Percentiles rank a stretch among this genome's conserved stretches.
phyloP scores from a whole-genome alignment of 2,113 vertebrate genomes.

The Micromys minutus region DNA sequence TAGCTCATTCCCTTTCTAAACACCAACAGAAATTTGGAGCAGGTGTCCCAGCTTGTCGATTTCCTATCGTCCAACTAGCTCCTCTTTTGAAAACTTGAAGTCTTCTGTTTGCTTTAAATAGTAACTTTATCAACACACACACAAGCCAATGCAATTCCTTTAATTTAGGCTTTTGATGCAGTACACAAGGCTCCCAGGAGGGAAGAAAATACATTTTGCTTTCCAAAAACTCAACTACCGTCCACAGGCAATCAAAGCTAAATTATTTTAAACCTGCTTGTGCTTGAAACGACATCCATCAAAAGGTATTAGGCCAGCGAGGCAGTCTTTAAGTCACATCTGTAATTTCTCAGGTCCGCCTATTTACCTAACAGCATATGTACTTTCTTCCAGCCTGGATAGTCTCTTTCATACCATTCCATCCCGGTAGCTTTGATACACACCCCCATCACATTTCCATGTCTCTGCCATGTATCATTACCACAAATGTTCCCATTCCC shows the following conservation, averaged over 20 bases:
- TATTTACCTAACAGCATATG: conserved; percentile 33
- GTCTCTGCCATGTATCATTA: background rate
- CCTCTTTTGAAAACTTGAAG: conserved; percentile 70
- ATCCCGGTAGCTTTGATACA: background rate
- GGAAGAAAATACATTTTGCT: conserved; percentile 63
- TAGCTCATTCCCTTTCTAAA: conserved; percentile 32
- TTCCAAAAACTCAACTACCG: conserved; percentile 64
- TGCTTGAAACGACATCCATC: conserved; percentile 65
- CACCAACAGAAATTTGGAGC: conserved; percentile 38
- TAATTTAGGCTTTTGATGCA: conserved; percentile 70
- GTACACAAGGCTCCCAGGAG: conserved; percentile 56
- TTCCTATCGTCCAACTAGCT: conserved; percentile 55
- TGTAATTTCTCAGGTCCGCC: conserved; percentile 52
- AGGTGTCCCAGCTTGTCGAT: conserved; percentile 49
- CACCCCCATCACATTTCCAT: conserved; percentile 15
- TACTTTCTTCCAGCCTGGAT: conserved; percentile 47
- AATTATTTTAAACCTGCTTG: conserved; percentile 67
- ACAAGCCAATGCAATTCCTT: conserved; percentile 58
- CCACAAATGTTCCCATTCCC: background rate
- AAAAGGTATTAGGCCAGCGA: conserved; percentile 59
- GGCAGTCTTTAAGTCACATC: conserved; percentile 53
- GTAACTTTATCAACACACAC: conserved; percentile 65
- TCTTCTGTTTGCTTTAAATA: conserved; percentile 71
- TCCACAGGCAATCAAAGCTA: conserved; percentile 59
- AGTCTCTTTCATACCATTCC: conserved; percentile 48